Base-by-base conservation (phyloP, 2,113 vertebrate species). In the Trichechus manatus region DNA sequence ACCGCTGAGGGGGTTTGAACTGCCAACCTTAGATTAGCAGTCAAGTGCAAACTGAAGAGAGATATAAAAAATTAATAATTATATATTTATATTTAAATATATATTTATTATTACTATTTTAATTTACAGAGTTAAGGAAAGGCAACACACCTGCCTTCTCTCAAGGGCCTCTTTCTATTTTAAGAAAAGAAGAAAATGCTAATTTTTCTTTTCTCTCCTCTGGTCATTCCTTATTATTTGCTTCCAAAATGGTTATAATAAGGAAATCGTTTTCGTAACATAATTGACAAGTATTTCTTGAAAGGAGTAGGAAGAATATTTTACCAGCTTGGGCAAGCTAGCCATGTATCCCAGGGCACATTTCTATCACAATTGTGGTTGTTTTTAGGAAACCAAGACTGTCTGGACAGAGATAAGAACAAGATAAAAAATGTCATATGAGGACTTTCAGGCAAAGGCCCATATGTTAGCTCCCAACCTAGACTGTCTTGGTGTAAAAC, bases 41-140 rank as follows among this genome's bases (percentile, higher is more conserved):
- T 20, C 53, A 13, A 56, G 53, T 2, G 20, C 59, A 61, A 61
- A 61, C 19, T 23, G 9, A 22, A 61, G 4, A 23, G 59, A 61
- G 20, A 20, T 61, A 61, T 22, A 61, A 61, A 23, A 20, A 61
- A 5, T 61, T 61, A 56, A 56, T 56, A 47, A 36, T 25, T 59
- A 13, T 27, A 70, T 29, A 31, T 47, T 47, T 13, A n/a, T 20
- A 47, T 64, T 31, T 27, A 63, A 50, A 63, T 22, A 75, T 4
- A 7, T 50, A 77, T 72, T 90, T 96, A 44, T 36, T 85, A 44
- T 11, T 47, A 8, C 70, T 44, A 50, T 33, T 72, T 84, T 84
- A 56, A 75, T 70, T 70, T 77, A 95, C 29, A 95, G 33, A 97
- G 27, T 87, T 94, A 96, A 95, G 81, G 88, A 27, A 97, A 94